Conservation (phyloP, 2,888 invertebrate genomes). For the Cosmorhoe ocellata region DNA sequence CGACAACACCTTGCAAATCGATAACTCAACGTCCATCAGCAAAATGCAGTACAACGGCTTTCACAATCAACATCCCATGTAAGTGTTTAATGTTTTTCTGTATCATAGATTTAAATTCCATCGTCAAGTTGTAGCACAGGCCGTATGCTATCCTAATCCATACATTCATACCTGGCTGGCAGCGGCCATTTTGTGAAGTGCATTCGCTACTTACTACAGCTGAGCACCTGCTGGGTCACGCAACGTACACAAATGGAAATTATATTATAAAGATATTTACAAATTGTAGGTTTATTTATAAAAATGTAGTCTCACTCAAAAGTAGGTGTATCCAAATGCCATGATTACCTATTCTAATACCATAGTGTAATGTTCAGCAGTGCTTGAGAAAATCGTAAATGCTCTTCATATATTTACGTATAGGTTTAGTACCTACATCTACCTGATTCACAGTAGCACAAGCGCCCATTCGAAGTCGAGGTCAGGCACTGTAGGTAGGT, state of each 20-base stretch:
- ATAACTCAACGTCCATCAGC: constrained; percentile 39
- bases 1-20: constrained; percentile 60
- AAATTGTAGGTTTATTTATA: too few species aligned
- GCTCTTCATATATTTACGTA: too few species aligned
- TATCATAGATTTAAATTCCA: not conserved
- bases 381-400: too few species aligned
- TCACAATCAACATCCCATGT: constrained; percentile 80
- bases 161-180: constrained; percentile 37
- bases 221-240: constrained; percentile 64
- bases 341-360: too few species aligned
- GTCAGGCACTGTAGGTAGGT: too few species aligned
- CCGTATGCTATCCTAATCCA: too few species aligned
- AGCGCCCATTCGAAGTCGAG: too few species aligned
- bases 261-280: too few species aligned
- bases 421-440: too few species aligned
- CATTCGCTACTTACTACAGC: constrained; percentile 51
- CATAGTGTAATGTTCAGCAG: too few species aligned
- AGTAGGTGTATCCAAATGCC: not conserved
- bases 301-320: not conserved
- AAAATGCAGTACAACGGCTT: constrained; percentile 81
- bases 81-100: constrained; percentile 32
- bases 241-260: constrained; percentile 42
- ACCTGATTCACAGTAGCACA: too few species aligned
- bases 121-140: not conserved
- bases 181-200: constrained; percentile 81